Evolutionary conservation across 2,888 invertebrate species (phyloP).

Genomic region (Scaptomyza parva): DNA sequence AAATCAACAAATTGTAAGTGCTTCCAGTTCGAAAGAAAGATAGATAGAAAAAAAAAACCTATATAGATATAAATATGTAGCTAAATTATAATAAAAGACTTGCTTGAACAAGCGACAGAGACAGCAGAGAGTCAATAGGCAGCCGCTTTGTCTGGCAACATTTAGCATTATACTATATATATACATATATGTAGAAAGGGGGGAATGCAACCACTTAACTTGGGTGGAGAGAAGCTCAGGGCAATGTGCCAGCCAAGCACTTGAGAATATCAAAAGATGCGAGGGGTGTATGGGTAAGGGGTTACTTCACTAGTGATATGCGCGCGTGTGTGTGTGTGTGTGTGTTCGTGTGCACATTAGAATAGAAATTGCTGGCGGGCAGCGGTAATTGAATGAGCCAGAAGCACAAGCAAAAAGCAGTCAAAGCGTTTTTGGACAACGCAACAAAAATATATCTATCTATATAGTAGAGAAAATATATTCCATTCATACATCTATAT

Average conservation of each 20-base stretch:
- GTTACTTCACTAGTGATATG: neutral
- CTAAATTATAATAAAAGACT: conserved; percentile 59
- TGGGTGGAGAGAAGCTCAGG: conserved; percentile 35
- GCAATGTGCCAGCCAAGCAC: conserved; percentile 72
- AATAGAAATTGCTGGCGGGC: conserved; percentile 62
- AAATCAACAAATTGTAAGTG: conserved; percentile 41
- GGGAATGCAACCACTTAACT: conserved; percentile 45
- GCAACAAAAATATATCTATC: conserved; percentile 24
- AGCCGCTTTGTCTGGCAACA: conserved; percentile 29
- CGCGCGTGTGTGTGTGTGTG: conserved; percentile 2
- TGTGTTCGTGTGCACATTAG: conserved; percentile 41
- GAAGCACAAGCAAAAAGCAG: conserved; percentile 42
- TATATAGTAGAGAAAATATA: conserved; percentile 6
- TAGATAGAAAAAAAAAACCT: no score
- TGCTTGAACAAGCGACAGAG: conserved; percentile 17
- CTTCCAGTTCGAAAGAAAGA: conserved; percentile 5
- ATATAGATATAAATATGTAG: conserved; percentile 16
- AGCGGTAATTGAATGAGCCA: conserved; percentile 75
- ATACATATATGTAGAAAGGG: neutral
- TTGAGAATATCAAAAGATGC: conserved; percentile 62
- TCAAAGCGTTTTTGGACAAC: conserved; percentile 56
- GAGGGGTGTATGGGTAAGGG: neutral
- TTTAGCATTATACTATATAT: conserved; percentile 21
- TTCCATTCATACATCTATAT: no score
- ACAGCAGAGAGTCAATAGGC: conserved; percentile 35